Evolutionary conservation across 2,888 invertebrate genomes (phyloP), one percentile per base, ranked within the genome.

Genomic region (Sepioteuthis lessoniana): DNA sequence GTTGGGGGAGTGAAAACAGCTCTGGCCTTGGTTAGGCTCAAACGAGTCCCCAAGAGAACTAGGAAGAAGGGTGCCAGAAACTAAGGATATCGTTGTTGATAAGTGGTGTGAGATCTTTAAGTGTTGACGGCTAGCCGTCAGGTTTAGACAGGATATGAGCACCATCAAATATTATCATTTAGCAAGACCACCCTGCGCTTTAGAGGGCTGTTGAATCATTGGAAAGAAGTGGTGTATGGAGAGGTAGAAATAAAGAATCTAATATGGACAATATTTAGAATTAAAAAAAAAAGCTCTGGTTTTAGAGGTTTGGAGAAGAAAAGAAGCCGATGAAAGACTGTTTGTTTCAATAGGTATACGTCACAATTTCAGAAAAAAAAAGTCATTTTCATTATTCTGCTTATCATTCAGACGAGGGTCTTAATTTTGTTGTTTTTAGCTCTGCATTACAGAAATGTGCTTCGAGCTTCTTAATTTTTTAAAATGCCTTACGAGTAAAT

Each of bases 81-180:
- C 7, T 76, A n/a, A n/a, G 13, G 76, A n/a, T n/a, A 31, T 76
- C 76, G 76, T 76, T 3, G 76, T 4, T 76, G 76, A 76, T 76
- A 76, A 76, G 76, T 76, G 76, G 76, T 76, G 76, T 76, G 76
- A 76, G 76, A 76, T 76, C n/a, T 76, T n/a, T 35, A 76, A 76
- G 76, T 76, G 76, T 76, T 76, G 76, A 76, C n/a, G 76, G 76
- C 76, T 13, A 13, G n/a, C 76, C 76, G 76, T 76, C 76, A 76
- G n/a, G n/a, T 76, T n/a, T n/a, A 76, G 76, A 76, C 76, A 76
- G 76, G 76, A 76, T 76, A 76, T 76, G 76, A 76, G 16, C 76
- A n/a, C 31, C 60, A 60, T 60, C 60, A 60, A 60, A 60, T 60
- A 25, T 76, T 76, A 76, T n/a, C n/a, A n/a, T n/a, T n/a, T 76